Conservation (phyloP, 2,113 vertebrate genomes). For the Heterocephalus glaber region DNA sequence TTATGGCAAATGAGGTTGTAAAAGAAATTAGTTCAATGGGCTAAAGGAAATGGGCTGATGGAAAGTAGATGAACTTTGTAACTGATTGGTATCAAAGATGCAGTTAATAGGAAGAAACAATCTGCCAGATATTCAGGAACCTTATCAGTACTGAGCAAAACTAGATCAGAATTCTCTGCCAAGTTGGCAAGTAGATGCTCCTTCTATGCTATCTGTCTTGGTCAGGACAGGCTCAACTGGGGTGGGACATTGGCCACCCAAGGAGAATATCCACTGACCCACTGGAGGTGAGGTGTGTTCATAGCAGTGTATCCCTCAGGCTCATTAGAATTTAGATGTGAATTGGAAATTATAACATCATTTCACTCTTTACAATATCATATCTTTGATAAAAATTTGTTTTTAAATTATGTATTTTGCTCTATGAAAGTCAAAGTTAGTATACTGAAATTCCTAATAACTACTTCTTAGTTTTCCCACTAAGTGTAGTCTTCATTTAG, state of each 20-base stretch:
- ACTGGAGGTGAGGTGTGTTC: neutral
- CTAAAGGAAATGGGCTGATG: neutral
- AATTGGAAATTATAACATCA: rapidly evolving
- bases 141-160: rapidly evolving
- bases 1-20: neutral
- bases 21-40: neutral
- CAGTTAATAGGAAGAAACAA: neutral
- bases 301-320: neutral
- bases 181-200: rapidly evolving
- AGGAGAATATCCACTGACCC: neutral
- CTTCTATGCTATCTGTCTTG: rapidly evolving
- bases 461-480: neutral
- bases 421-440: neutral
- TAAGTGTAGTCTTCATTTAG: neutral
- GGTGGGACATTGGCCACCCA: rapidly evolving
- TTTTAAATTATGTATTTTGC: neutral
- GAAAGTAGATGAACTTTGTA: neutral
- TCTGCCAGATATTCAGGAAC: no score
- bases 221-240: neutral
- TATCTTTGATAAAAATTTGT: neutral
- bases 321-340: no score
- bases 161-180: neutral
- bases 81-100: rapidly evolving
- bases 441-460: neutral
- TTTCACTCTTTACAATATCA: neutral